Evolutionary conservation across 2,797 vertebrate species (phyloP), one percentile per base, ranked within the genome.

Genomic region (Setipinna tenuifilis): DNA sequence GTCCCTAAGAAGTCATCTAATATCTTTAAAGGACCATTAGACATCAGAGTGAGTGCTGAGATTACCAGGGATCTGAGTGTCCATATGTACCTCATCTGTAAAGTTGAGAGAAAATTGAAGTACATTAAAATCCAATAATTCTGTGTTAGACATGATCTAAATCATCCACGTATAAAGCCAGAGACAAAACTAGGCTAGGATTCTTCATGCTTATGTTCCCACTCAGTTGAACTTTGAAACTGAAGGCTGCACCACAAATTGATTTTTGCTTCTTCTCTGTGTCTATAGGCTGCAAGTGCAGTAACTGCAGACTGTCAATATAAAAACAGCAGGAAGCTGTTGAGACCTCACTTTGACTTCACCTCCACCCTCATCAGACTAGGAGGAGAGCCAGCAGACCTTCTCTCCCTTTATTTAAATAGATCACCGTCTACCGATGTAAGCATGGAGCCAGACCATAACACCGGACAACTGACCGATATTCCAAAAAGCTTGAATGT

Each of bases 181-280:
- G 88, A 82, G 86, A 88, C 75, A 90, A 88, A 57, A 16, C 87
- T 88, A 83, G 87, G 50, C 87, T 83, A 61, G 85, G 83, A 88
- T 90, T 85, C 57, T 86, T 85, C 86, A 17, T 68, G 84, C 94
- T 95, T 96, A 95, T 89, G 91, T 97, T 97, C 96, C 96, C 92
- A 93, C 92, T 94, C 92, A 87, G 90, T 91, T 89, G 91, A 94
- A 94, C 89, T 95, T 92, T 94, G 94, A 93, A 95, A 96, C 93
- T 93, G 91, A 94, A 96, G 94, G 95, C 95, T 94, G 91, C 93
- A 95, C 88, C 85, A 84, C 48, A 86, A 92, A 93, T 96, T 91
- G 92, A 92, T 96, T 91, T 88, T 90, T 89, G 85, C 90, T 95
- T 91, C 94, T 92, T 93, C 92, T 92, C 92, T 91, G 92, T 94